Conservation (phyloP, 2,888 invertebrate genomes). For the Brachyptera risi region DNA sequence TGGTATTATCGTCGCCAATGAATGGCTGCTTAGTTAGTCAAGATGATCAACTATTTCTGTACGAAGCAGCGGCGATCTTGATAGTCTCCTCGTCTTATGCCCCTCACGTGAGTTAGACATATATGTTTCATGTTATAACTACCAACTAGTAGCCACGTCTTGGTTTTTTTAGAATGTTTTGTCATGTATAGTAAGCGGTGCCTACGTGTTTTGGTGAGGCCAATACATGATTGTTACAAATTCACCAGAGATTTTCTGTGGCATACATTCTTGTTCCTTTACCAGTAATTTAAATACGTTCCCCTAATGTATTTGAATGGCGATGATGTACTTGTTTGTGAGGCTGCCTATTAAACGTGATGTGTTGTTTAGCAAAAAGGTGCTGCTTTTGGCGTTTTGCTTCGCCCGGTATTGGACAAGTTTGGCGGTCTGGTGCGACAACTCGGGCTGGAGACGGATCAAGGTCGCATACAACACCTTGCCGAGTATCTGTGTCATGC, state of each 20-base stretch:
- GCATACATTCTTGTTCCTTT: no score
- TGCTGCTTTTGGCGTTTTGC: conserved; percentile 45
- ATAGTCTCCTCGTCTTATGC: conserved; percentile 49
- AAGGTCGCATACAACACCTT: conserved; percentile 36
- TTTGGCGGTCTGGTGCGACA: conserved; percentile 44
- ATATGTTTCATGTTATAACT: no score
- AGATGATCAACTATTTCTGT: conserved; percentile 55
- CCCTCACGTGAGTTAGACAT: conserved; percentile 44
- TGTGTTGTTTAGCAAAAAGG: conserved; percentile 45
- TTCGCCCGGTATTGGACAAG: conserved; percentile 47
- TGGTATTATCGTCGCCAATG: conserved; percentile 46
- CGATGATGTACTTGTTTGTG: no score
- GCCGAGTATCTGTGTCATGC: conserved; percentile 43
- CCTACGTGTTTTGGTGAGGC: no score
- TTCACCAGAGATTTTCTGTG: no score
- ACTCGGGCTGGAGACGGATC: conserved; percentile 37
- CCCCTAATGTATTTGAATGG: no score
- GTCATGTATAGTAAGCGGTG: no score
- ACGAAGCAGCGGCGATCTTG: conserved; percentile 53
- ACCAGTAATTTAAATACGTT: no score
- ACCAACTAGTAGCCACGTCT: no score
- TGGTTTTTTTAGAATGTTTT: no score
- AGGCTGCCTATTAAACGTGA: no score
- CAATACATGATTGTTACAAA: no score
- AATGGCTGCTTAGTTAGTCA: conserved; percentile 43